These are phyloP conservation scores for Hemicordylus capensis DNA, from an alignment of 2,113 vertebrate genomes.

Conservation along the genomic window DNA sequence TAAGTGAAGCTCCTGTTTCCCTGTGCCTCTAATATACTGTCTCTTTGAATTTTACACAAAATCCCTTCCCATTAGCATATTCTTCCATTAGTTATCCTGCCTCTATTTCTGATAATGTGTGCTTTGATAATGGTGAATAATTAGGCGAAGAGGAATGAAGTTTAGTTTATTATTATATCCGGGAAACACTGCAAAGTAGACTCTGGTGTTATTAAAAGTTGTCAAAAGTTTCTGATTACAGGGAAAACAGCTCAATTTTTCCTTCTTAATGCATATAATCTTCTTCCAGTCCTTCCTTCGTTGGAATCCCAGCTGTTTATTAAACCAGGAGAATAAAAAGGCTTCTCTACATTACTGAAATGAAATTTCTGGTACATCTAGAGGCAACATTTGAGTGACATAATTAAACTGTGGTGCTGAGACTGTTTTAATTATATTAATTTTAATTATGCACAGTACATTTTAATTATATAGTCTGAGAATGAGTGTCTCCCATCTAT, in stretches of 20 bases:
- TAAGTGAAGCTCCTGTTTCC: not conserved
- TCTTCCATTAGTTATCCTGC: not conserved
- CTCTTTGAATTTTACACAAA: slow-evolving; percentile 3
- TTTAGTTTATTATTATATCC: not conserved
- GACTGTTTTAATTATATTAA: slow-evolving; percentile 67
- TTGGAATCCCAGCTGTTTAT: slow-evolving; percentile 36
- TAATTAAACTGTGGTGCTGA: slow-evolving; percentile 54
- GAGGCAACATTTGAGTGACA: slow-evolving; percentile 54
- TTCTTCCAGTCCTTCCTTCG: not conserved
- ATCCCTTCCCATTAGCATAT: not conserved
- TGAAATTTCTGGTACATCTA: slow-evolving; percentile 45
- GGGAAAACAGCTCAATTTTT: not conserved
- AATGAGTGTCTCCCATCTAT: slow-evolving; percentile 48
- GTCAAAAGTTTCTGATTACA: slow-evolving; percentile 2
- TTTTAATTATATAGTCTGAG: slow-evolving; percentile 68
- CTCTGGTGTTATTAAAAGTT: not conserved
- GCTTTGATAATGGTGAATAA: slow-evolving; percentile 11
- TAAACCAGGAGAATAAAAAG: slow-evolving; percentile 33
- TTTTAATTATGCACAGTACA: slow-evolving; percentile 71
- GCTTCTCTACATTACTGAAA: slow-evolving; percentile 28
- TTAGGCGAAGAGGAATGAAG: not conserved
- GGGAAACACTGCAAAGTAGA: not conserved
- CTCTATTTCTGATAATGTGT: not conserved
- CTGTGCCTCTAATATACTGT: not conserved
- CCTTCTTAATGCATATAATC: not conserved